Conservation (phyloP, 2,797 vertebrate species). For the Cercopithecus hamlyni region DNA sequence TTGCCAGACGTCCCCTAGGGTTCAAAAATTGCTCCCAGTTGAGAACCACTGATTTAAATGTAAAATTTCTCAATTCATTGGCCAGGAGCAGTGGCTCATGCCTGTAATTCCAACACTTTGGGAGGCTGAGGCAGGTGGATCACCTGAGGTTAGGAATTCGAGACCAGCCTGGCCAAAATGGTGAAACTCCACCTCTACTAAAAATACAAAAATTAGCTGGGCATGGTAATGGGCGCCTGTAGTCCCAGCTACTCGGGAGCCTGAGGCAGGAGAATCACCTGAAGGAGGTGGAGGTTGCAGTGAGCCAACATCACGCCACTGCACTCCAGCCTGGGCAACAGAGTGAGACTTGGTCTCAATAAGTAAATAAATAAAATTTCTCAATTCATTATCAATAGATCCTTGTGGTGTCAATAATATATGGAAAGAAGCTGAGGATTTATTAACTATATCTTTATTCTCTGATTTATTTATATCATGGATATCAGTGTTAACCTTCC, state of each 20-base stretch:
- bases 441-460: not conserved
- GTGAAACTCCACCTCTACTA: not conserved
- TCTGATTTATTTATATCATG: not conserved
- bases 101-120: too few species aligned
- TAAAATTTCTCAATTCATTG: not conserved
- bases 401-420: not conserved
- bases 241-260: not conserved
- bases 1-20: not conserved
- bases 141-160: not conserved
- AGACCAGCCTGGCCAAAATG: not conserved
- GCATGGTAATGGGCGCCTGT: not conserved
- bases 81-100: too few species aligned
- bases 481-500: not conserved
- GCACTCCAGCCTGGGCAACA: not conserved
- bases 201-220: not conserved
- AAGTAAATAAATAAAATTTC: not conserved
- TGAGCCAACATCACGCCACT: not conserved
- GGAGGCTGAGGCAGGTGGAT: not conserved
- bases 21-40: not conserved
- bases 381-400: not conserved
- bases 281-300: not conserved
- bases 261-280: not conserved
- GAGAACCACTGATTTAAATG: not conserved
- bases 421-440: not conserved
- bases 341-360: fast-evolving